Base-by-base conservation (phyloP, 2,888 invertebrate species). In the Tetranychus truncatus region DNA sequence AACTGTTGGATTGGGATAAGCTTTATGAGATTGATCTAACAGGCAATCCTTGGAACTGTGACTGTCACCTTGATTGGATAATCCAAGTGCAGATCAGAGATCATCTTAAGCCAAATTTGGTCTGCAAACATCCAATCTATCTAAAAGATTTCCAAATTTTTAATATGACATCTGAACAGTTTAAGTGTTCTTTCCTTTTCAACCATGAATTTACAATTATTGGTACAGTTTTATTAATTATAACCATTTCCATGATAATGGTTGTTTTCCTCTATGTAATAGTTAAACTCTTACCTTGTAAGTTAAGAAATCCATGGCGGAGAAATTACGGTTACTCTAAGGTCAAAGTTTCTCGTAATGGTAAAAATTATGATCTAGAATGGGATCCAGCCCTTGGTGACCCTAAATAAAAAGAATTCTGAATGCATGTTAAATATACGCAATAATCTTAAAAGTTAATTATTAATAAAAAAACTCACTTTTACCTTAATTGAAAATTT, bases 321-420 rank as follows among this genome's bases (percentile, higher is more conserved):
- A 20, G 11, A 69, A 69, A 11, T 69, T 69, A 69, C 20, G 69
- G 69, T 9, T 69, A 69, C 20, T 69, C 69, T 11, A 69, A 69
- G 11, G 69, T 69, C 34, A 69, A 69, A 9, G 69, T 69, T 9
- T 24, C 69, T 5, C 20, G 34, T 5, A 69, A 69, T 20, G 69
- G 69, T 24, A 69, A 24, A 69, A 69, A 20, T 24, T 69, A 24
- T 24, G 69, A 69, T 21, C 69, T 69, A 5, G 69, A 69, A 69
- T 69, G 69, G 69, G 69, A 69, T 69, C 69, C 69, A 21, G 34
- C 69, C 5, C 55, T 55, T 55, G 69, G 69, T 11, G 69, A 69
- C 24, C 69, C 69, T 6, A 69, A 69, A 7, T 66, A 11, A 66
- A 34, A 34, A 5, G 3, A 34, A 34, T 34, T 4, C 4, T 34